These are phyloP conservation scores for Drosophila neocordata DNA, from an alignment of 1,140 invertebrate species.

Conservation along the genomic window DNA sequence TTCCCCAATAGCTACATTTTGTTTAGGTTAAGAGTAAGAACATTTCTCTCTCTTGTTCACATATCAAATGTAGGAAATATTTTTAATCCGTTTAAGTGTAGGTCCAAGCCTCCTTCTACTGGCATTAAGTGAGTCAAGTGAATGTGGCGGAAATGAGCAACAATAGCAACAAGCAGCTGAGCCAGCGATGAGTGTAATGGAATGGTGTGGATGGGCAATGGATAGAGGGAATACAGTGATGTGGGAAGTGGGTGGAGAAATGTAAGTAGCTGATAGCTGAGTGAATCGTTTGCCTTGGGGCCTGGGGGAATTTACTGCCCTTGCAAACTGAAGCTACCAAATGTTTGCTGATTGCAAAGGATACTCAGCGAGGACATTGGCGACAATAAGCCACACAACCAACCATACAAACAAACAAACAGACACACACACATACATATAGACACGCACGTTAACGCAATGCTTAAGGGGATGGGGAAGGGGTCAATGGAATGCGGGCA, in stretches of 20 bases:
- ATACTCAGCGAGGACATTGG: conserved; percentile 65
- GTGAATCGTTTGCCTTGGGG: conserved; percentile 44
- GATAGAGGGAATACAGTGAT: not conserved
- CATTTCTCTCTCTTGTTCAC: conserved; percentile 56
- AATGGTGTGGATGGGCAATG: not conserved
- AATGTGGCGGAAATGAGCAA: conserved; percentile 79
- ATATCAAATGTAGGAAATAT: conserved; percentile 80
- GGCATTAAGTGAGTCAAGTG: conserved; percentile 78
- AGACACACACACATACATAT: conserved; percentile 28
- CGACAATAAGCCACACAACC: conserved; percentile 70
- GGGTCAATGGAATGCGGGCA: conserved; percentile 59
- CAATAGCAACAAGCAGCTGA: conserved; percentile 76
- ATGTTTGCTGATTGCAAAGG: conserved; percentile 80
- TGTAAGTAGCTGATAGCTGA: conserved; percentile 67
- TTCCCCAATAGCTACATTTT: conserved; percentile 12
- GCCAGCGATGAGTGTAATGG: conserved; percentile 34
- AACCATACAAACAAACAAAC: conserved; percentile 40
- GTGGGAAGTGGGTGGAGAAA: conserved; percentile 5
- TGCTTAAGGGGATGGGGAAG: conserved; percentile 19
- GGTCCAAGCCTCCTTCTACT: conserved; percentile 16
- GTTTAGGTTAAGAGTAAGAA: conserved; percentile 9
- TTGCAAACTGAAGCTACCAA: conserved; percentile 52
- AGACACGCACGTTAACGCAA: not conserved
- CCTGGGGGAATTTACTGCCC: conserved; percentile 58
- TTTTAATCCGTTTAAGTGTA: conserved; percentile 80